Evolutionary conservation across 2,797 vertebrate species (phyloP).

Genomic region (Muraenolepis orangiensis): DNA sequence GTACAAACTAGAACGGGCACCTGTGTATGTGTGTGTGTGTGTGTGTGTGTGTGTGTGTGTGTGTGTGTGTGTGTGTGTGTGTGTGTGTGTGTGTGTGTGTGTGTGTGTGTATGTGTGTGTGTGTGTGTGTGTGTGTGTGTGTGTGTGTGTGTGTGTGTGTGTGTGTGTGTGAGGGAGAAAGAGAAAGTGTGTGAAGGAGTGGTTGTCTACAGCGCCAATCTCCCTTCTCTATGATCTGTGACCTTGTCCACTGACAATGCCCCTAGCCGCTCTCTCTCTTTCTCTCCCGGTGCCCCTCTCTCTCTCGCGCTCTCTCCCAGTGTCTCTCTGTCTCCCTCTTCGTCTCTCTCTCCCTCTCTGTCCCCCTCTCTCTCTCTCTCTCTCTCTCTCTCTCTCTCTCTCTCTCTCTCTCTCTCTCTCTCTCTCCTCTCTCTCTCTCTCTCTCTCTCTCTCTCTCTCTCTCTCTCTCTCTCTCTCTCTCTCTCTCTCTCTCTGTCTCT

Average conservation of each 20-base stretch:
- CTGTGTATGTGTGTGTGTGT: too few species aligned
- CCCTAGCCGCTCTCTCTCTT: neutral
- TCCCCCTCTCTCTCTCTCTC: neutral
- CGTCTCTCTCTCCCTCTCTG: neutral
- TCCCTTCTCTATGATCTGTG: slow-evolving; percentile 60
- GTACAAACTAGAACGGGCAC: neutral
- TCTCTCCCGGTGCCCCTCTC: neutral
- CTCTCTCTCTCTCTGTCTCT: neutral
- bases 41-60: too few species aligned
- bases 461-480: slow-evolving; percentile 3
- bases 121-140: too few species aligned
- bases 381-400: slow-evolving; percentile 4
- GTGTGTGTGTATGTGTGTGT: too few species aligned
- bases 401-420: neutral
- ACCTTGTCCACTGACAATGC: slow-evolving; percentile 66
- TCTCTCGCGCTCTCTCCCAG: neutral
- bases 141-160: too few species aligned
- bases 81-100: too few species aligned
- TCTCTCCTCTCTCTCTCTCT: neutral
- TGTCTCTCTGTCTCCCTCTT: neutral
- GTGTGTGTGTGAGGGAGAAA: too few species aligned
- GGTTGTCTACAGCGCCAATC: slow-evolving; percentile 41
- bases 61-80: too few species aligned
- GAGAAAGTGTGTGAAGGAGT: slow-evolving; percentile 12
- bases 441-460: neutral